phyloP scores from a whole-genome alignment of 2,797 vertebrate species.

The Pipistrellus kuhlii region DNA sequence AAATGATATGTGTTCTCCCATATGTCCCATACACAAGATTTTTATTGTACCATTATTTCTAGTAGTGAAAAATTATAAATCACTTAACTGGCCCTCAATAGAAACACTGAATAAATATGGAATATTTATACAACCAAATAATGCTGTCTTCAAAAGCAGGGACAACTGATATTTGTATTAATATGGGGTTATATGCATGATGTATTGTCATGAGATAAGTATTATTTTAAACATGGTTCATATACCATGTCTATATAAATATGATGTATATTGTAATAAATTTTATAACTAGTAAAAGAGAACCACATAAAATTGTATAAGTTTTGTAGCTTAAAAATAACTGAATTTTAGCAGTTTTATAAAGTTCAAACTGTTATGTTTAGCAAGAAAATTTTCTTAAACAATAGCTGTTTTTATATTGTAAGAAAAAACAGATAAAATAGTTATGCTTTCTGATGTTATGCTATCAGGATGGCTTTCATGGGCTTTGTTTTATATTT shows the following conservation, averaged over 20 bases:
- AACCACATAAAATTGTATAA: not conserved
- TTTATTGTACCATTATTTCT: not conserved
- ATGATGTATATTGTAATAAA: not conserved
- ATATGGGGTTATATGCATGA: not conserved
- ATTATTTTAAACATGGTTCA: not conserved
- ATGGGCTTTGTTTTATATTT: not conserved
- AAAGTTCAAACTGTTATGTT: not conserved
- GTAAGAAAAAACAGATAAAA: not conserved
- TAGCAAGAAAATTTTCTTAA: not conserved
- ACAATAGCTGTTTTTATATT: not conserved
- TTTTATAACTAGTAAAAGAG: not conserved
- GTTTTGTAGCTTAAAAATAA: not conserved
- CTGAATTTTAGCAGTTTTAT: slow-evolving; percentile 2
- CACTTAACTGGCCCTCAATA: not conserved
- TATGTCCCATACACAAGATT: not conserved
- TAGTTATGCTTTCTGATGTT: not conserved
- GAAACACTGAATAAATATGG: not conserved
- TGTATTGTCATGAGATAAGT: not conserved
- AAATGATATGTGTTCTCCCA: not conserved
- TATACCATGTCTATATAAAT: not conserved
- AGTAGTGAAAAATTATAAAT: not conserved
- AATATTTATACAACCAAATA: not conserved
- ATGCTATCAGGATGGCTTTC: not conserved
- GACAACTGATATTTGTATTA: not conserved
- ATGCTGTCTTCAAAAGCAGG: not conserved